These are phyloP conservation scores for Xylocopa sonorina DNA, from an alignment of 1,140 invertebrate genomes.

Conservation along the genomic window DNA sequence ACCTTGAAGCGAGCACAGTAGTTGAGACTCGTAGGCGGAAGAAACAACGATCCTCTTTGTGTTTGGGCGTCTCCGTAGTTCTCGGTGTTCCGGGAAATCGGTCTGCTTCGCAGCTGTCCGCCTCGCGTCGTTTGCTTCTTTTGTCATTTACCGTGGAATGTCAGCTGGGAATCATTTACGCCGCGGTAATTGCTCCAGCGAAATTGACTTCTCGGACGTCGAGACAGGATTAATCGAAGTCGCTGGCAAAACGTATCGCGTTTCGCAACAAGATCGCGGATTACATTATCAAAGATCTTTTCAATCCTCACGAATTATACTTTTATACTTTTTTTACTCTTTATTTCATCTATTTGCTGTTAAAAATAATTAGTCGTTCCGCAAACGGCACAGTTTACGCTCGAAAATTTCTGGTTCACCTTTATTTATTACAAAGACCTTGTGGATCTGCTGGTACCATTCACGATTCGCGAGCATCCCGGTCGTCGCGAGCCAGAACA, in stretches of 20 bases:
- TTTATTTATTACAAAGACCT: constrained; percentile 14
- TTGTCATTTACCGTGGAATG: constrained; percentile 73
- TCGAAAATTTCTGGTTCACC: too few species aligned
- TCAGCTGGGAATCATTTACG: constrained; percentile 68
- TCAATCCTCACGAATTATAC: too few species aligned
- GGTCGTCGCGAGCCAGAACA: neutral
- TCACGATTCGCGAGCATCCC: neutral
- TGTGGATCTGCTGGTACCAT: neutral
- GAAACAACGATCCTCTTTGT: constrained; percentile 53
- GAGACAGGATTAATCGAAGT: constrained; percentile 66
- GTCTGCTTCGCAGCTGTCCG: neutral
- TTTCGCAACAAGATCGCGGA: too few species aligned
- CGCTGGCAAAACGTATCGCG: neutral
- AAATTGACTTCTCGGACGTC: constrained; percentile 74
- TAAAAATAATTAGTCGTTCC: too few species aligned
- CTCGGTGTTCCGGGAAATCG: constrained; percentile 62
- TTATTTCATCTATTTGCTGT: too few species aligned
- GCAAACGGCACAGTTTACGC: too few species aligned
- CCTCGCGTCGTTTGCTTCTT: constrained; percentile 35
- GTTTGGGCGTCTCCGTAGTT: constrained; percentile 31
- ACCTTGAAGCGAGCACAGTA: constrained; percentile 37
- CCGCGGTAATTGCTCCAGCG: constrained; percentile 67
- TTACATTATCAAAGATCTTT: too few species aligned
- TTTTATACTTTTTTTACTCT: too few species aligned
- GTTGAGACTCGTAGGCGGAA: constrained; percentile 32